Conservation (phyloP, 1,140 invertebrate species). For the Lethocerus indicus region DNA sequence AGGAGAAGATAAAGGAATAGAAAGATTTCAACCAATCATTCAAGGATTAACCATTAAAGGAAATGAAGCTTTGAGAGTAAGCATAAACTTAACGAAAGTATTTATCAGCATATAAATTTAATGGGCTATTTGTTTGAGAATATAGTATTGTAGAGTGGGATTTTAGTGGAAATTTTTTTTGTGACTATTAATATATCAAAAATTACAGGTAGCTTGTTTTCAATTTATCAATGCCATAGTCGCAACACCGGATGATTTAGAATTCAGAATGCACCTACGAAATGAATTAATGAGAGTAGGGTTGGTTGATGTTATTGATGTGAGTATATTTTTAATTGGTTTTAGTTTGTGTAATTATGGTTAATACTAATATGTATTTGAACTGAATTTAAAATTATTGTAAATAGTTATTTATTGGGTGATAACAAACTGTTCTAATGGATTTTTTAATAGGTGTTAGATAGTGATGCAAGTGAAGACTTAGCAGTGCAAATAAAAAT, state of each 20-base stretch:
- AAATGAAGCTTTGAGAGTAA: slow-evolving; percentile 56
- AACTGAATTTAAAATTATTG: not conserved
- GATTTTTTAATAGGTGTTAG: slow-evolving; percentile 15
- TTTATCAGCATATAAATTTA: too few species aligned
- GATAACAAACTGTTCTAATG: not conserved
- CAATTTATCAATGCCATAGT: slow-evolving; percentile 90
- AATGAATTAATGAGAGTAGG: slow-evolving; percentile 93
- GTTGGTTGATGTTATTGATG: slow-evolving; percentile 62
- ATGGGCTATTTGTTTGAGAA: not conserved
- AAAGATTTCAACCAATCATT: slow-evolving; percentile 74
- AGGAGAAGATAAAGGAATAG: slow-evolving; percentile 51
- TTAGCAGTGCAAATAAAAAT: slow-evolving; percentile 32
- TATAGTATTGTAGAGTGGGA: not conserved
- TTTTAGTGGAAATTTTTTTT: not conserved
- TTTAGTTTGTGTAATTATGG: not conserved
- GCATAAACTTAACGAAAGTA: slow-evolving; percentile 7
- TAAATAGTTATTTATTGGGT: not conserved
- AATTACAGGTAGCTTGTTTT: slow-evolving; percentile 54
- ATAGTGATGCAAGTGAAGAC: slow-evolving; percentile 29
- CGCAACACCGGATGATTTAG: slow-evolving; percentile 76
- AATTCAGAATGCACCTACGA: slow-evolving; percentile 81
- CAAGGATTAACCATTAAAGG: slow-evolving; percentile 55
- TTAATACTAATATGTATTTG: not conserved
- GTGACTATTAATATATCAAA: not conserved
- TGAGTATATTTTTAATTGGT: slow-evolving; percentile 19